phyloP scores from a whole-genome alignment of 2,113 vertebrate genomes.

The Pogona vitticeps region DNA sequence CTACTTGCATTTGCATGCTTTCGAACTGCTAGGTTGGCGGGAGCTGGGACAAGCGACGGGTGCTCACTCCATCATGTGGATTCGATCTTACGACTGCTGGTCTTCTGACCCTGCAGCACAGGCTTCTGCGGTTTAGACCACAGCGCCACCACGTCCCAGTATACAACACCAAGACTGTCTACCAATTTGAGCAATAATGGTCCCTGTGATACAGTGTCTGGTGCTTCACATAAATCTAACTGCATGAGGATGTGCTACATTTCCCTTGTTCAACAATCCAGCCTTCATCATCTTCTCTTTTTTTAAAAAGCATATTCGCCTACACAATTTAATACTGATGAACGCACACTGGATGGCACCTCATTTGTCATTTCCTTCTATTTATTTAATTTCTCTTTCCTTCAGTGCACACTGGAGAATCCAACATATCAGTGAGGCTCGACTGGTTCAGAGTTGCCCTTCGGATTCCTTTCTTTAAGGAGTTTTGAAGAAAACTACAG shows the following conservation, averaged over 20 bases:
- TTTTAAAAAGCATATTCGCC: background rate
- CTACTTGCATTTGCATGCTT: no score
- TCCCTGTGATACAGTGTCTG: background rate
- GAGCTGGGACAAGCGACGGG: no score
- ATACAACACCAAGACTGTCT: background rate
- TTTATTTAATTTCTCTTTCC: background rate
- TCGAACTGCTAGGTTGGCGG: no score
- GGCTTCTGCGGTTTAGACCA: no score
- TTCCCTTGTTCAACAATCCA: background rate
- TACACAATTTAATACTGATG: background rate
- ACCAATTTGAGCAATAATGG: background rate
- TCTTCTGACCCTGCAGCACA: no score
- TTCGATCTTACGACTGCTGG: no score
- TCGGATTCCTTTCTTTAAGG: background rate
- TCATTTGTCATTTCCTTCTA: background rate
- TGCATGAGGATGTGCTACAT: background rate
- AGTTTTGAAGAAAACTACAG: background rate
- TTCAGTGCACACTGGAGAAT: background rate
- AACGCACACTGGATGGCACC: background rate
- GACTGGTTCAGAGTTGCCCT: background rate
- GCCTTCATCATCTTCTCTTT: no score
- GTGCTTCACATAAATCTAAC: background rate
- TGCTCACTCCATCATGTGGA: no score
- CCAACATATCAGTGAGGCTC: no score
- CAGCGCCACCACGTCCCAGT: no score